A percentile compares a stretch with the other conserved stretches of the same genome.
Evolutionary conservation across 23 tunicate genomes (phyloP).

Genomic region (Halocynthia roretzi): DNA sequence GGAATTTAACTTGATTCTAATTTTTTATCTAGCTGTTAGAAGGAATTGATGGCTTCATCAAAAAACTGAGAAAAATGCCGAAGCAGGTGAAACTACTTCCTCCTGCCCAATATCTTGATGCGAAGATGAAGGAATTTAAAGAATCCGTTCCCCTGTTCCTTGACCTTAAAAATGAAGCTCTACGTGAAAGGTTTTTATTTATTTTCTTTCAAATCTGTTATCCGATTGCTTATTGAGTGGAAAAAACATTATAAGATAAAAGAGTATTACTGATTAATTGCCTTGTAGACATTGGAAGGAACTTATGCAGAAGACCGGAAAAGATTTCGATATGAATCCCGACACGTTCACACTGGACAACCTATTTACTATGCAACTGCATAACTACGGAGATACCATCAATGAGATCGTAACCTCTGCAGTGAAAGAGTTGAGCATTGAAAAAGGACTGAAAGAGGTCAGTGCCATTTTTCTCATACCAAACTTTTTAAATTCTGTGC

Average conservation of each 20-base stretch:
- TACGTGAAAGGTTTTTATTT: slow-evolving; percentile 60
- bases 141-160: slow-evolving; percentile 89
- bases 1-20: background rate
- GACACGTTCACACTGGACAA: slow-evolving; percentile 95
- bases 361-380: slow-evolving; percentile 86
- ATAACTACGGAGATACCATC: slow-evolving; percentile 72
- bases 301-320: slow-evolving; percentile 88
- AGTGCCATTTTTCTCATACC: background rate
- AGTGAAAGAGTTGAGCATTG: slow-evolving; percentile 84
- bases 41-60: slow-evolving; percentile 87
- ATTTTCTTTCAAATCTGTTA: background rate
- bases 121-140: slow-evolving; percentile 88
- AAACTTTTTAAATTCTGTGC: no score
- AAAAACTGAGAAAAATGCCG: slow-evolving; percentile 76
- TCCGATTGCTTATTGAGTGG: no score
- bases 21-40: slow-evolving; percentile 58
- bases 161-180: slow-evolving; percentile 94
- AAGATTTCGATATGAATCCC: slow-evolving; percentile 95
- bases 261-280: background rate
- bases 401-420: slow-evolving; percentile 96
- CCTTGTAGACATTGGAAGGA: slow-evolving; percentile 93
- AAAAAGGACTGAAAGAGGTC: slow-evolving; percentile 95
- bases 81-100: slow-evolving; percentile 76
- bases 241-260: background rate
- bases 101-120: slow-evolving; percentile 78